Evolutionary conservation across 1,140 invertebrate species (phyloP).

Genomic region (Lanistes nyassanus): DNA sequence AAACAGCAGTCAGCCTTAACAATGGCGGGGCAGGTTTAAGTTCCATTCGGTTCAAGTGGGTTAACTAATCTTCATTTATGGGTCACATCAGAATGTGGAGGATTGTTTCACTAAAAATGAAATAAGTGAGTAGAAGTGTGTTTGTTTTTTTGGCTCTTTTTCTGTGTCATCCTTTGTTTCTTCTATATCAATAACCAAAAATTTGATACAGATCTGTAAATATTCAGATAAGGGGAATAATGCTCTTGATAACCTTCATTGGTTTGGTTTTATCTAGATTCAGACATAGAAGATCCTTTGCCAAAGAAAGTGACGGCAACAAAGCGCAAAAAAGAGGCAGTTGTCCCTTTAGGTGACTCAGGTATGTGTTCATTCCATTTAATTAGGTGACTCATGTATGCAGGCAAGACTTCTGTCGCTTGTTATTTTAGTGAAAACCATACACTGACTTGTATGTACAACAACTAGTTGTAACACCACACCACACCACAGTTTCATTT

Average conservation of each 20-base stretch:
- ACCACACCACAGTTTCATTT: not conserved
- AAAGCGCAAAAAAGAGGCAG: constrained; percentile 39
- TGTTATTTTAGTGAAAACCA: not conserved
- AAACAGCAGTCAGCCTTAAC: too few relatives aligned
- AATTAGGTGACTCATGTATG: not conserved
- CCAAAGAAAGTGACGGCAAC: constrained; percentile 39
- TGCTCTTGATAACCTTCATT: constrained; percentile 4
- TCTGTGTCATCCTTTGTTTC: too few relatives aligned
- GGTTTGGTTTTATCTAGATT: constrained; percentile 38
- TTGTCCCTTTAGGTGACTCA: constrained; percentile 46
- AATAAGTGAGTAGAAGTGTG: not conserved
- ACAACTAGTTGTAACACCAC: not conserved
- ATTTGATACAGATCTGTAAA: not conserved
- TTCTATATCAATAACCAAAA: not conserved
- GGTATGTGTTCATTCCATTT: constrained; percentile 31
- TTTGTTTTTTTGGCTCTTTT: too few relatives aligned
- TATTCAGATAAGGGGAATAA: not conserved
- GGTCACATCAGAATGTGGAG: too few relatives aligned
- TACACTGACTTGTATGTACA: not conserved
- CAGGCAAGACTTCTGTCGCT: not conserved
- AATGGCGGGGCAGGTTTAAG: too few relatives aligned
- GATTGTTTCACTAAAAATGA: too few relatives aligned
- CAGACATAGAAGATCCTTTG: constrained; percentile 51
- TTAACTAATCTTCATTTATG: too few relatives aligned
- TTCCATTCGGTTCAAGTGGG: too few relatives aligned